phyloP scores from a whole-genome alignment of 2,113 vertebrate species.

The Cebidichthys violaceus region DNA sequence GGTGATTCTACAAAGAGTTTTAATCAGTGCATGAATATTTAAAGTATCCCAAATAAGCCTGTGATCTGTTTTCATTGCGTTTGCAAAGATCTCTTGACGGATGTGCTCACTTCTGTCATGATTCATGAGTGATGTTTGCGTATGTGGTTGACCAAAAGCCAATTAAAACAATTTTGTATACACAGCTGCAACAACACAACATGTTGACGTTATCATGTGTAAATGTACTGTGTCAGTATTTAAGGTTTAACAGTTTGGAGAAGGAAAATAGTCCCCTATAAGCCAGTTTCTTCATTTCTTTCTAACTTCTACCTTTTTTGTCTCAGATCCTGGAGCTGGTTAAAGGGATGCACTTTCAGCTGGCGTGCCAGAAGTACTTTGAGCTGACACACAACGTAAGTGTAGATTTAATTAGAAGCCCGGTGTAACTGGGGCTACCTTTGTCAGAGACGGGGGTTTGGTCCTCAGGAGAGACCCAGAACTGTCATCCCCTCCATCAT shows the following conservation, averaged over 20 bases:
- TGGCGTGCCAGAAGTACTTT: constrained; percentile 99
- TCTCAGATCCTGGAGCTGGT: constrained; percentile 94
- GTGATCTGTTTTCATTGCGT: constrained; percentile 48
- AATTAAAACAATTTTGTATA: constrained; percentile 40
- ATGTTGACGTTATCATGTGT: not conserved
- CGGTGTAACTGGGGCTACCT: constrained; percentile 36
- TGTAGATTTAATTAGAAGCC: constrained; percentile 67
- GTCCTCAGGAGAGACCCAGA: constrained; percentile 45
- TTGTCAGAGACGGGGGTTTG: constrained; percentile 58
- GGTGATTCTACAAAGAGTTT: constrained; percentile 31
- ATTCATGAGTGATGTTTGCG: constrained; percentile 38
- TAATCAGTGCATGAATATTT: constrained; percentile 41
- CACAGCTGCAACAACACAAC: not conserved
- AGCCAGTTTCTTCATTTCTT: not conserved
- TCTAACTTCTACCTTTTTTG: constrained; percentile 2
- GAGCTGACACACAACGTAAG: constrained; percentile 96
- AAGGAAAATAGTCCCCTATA: not conserved
- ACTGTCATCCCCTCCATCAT: constrained; percentile 71
- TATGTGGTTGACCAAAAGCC: constrained; percentile 25
- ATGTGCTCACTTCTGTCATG: constrained; percentile 38
- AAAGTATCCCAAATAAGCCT: constrained; percentile 40
- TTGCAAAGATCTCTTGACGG: constrained; percentile 27
- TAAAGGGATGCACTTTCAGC: constrained; percentile 96
- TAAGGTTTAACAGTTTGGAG: not conserved
- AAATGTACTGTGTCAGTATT: constrained; percentile 7